Conservation (phyloP, 2,113 vertebrate genomes). For the Oncorhynchus keta region DNA sequence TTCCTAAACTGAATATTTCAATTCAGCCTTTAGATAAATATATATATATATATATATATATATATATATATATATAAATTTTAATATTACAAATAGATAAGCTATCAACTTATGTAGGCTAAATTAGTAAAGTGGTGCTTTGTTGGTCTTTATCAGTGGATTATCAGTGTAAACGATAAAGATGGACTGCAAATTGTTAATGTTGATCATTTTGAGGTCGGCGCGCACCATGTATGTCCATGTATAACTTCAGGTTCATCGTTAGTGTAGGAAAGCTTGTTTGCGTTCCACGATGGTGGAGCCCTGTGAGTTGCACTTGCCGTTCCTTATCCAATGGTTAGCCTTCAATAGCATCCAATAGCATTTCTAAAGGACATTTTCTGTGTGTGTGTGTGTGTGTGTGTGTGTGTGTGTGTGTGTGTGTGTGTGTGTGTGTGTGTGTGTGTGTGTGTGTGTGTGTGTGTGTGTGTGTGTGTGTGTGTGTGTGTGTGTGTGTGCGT, state of each 20-base stretch:
- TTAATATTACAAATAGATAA: not conserved
- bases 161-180: not conserved
- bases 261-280: slow-evolving; percentile 50
- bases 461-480: not conserved
- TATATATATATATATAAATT: not conserved
- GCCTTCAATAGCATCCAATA: slow-evolving; percentile 68
- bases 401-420: too few species aligned
- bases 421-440: too few species aligned
- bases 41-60: not conserved
- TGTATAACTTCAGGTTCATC: slow-evolving; percentile 24
- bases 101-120: too few species aligned
- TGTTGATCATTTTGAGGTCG: not conserved
- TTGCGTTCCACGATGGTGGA: slow-evolving; percentile 76
- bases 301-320: slow-evolving; percentile 67
- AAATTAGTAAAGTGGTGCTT: not conserved
- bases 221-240: slow-evolving; percentile 4
- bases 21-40: not conserved
- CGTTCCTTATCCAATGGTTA: slow-evolving; percentile 76
- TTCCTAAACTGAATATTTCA: too few species aligned
- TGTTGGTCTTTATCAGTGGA: not conserved
- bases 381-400: slow-evolving; percentile 61
- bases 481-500: not conserved
- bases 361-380: slow-evolving; percentile 87
- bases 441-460: not conserved
- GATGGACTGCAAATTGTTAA: slow-evolving; percentile 3